Percentiles rank a stretch among this genome's conserved stretches.
Evolutionary conservation across 2,888 invertebrate species (phyloP).

Genomic region (Nomada goodeniana): DNA sequence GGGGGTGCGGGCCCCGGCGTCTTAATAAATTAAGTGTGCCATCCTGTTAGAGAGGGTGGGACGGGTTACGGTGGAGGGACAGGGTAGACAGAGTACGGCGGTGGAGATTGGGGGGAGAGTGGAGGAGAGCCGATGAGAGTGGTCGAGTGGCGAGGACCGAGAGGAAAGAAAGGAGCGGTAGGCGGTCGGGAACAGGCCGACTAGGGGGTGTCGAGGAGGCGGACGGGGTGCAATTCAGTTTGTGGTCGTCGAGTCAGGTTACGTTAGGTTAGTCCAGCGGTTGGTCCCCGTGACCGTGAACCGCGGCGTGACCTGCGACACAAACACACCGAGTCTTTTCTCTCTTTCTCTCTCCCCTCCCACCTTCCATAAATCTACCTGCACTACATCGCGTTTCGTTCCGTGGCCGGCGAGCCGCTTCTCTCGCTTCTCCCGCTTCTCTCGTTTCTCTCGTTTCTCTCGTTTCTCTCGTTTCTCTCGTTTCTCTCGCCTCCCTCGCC

Average conservation of each 20-base stretch:
- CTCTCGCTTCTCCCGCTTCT: conserved; percentile 36
- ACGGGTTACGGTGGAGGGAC: conserved; percentile 2
- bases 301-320: conserved; percentile 82
- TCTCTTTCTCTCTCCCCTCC: conserved; percentile 58
- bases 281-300: conserved; percentile 81
- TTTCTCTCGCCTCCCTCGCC: conserved; percentile 38
- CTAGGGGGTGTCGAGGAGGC: conserved; percentile 3
- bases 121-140: neutral
- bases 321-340: conserved; percentile 73
- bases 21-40: conserved; percentile 56
- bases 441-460: conserved; percentile 19
- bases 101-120: neutral
- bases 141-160: conserved; percentile 1
- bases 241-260: conserved; percentile 73
- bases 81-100: neutral
- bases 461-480: conserved; percentile 19
- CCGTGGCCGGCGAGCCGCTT: conserved; percentile 58
- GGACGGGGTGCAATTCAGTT: conserved; percentile 71
- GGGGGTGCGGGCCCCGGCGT: conserved; percentile 1
- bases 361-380: conserved; percentile 81
- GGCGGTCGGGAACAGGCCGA: conserved; percentile 40
- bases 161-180: conserved; percentile 51
- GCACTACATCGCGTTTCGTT: conserved; percentile 77
- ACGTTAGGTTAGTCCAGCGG: conserved; percentile 75
- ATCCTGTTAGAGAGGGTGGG: conserved; percentile 17